Evolutionary conservation across 2,888 invertebrate species (phyloP).

Genomic region (Ceriagrion tenellum): DNA sequence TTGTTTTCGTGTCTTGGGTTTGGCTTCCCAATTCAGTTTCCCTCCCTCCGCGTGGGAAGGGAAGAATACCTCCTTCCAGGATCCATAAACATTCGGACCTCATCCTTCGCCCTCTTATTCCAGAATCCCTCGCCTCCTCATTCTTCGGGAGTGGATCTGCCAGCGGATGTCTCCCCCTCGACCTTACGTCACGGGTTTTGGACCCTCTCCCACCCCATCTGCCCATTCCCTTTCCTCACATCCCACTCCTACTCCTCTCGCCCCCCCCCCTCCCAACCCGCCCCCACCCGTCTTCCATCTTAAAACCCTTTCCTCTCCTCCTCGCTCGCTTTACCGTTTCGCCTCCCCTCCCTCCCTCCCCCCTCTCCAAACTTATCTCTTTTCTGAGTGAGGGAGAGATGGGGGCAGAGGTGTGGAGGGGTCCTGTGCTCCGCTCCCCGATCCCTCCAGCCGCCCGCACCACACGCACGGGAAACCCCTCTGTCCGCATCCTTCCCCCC

Average conservation of each 20-base stretch:
- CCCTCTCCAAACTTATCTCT: neutral
- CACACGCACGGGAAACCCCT: neutral
- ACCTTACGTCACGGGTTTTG: neutral
- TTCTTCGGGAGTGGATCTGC: neutral
- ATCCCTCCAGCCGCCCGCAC: neutral
- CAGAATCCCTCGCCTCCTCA: neutral
- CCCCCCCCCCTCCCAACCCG: no score
- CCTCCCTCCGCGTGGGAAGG: neutral
- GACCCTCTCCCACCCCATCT: neutral
- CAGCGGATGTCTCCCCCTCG: constrained; percentile 23
- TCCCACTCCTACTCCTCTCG: no score
- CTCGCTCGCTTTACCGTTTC: neutral
- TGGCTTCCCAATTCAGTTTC: no score
- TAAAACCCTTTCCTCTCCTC: neutral
- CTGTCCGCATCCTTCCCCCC: neutral
- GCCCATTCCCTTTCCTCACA: neutral
- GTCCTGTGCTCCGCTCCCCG: neutral
- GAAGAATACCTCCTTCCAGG: neutral
- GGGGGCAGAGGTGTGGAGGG: neutral
- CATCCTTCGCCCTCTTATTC: neutral
- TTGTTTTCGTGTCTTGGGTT: no score
- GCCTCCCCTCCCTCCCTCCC: neutral
- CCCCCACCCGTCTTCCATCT: neutral
- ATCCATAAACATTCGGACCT: neutral
- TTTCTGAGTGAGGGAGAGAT: neutral